phyloP scores from a whole-genome alignment of 2,113 vertebrate genomes.

The Dryoscopus gambensis region DNA sequence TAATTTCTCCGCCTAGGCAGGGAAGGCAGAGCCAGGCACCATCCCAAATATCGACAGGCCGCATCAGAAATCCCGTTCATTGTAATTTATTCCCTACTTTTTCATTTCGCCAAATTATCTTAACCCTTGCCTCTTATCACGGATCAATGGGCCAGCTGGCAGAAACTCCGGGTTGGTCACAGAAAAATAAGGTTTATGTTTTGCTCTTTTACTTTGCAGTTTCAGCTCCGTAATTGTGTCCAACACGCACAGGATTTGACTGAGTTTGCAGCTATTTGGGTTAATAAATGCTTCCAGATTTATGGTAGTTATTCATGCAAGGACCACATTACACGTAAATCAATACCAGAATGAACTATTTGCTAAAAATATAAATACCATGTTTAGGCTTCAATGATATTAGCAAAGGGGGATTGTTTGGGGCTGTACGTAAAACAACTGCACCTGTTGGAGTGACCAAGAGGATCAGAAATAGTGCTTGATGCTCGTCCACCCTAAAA shows the following conservation, averaged over 20 bases:
- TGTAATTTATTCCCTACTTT: background rate
- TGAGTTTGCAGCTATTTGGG: background rate
- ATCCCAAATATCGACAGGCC: background rate
- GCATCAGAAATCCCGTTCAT: background rate
- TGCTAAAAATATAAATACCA: constrained; percentile 61
- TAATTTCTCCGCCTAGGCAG: background rate
- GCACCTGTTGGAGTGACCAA: background rate
- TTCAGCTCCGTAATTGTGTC: background rate
- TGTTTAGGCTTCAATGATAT: background rate
- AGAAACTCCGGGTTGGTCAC: background rate
- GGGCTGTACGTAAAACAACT: background rate
- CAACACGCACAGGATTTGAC: constrained; percentile 12
- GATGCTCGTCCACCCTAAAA: background rate
- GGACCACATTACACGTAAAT: constrained; percentile 39
- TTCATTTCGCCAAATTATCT: background rate
- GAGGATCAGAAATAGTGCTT: background rate
- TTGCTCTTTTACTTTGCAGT: background rate
- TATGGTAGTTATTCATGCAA: constrained; percentile 44
- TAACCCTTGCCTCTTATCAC: background rate
- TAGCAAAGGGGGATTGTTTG: background rate
- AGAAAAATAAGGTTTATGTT: background rate
- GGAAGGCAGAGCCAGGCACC: background rate
- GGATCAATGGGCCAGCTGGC: background rate
- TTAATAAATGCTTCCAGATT: constrained; percentile 28
- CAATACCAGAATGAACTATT: constrained; percentile 61